Evolutionary conservation across 2,113 vertebrate species (phyloP), one percentile per base, ranked within the genome.

Genomic region (Brachyhypopomus occidentalis): DNA sequence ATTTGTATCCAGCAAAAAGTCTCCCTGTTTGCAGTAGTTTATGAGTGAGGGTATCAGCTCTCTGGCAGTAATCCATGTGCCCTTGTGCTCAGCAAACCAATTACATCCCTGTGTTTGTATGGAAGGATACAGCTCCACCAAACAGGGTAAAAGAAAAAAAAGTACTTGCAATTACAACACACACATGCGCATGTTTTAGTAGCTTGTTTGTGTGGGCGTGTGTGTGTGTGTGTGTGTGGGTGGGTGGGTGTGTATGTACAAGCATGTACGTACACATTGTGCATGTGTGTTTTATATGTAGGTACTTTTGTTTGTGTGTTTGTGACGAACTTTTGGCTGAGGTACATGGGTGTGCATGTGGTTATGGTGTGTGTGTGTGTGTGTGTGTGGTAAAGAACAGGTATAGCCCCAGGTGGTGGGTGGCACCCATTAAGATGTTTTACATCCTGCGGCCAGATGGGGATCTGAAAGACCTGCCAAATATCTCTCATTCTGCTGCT

Each of bases 391-490:
- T 63, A 48, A 22, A 79, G 77, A 22, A 67, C 77, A 85, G 67
- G 75, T 84, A 60, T 72, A 75, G 82, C 85, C 85, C 75, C 78
- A 86, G 79, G 82, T 81, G 79, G 78, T 75, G 78, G 77, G 81
- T 82, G 82, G 71, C 64, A 48, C 48, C 82, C 82, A 84, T 86
- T 84, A 84, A 62, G 81, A 83, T 83, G 81, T 86, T 84, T 86
- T 86, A 86, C 85, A 86, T 84, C 85, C 77, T 86, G 66, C 38
- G 76, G 79, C 84, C 85, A 86, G 85, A 86, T 84, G 82, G 85
- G 70, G 59, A 45, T 73, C 64, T 52, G 41, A 84, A 76, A 58
- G 59, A 30, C 76, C 63, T 81, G 78, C 73, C 78, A 86, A 84
- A 81, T 75, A 64, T 41, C 66, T 64, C 78, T 74, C 59, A 72